phyloP scores from a whole-genome alignment of 2,797 vertebrate species.

The Pseudochirops corinnae region DNA sequence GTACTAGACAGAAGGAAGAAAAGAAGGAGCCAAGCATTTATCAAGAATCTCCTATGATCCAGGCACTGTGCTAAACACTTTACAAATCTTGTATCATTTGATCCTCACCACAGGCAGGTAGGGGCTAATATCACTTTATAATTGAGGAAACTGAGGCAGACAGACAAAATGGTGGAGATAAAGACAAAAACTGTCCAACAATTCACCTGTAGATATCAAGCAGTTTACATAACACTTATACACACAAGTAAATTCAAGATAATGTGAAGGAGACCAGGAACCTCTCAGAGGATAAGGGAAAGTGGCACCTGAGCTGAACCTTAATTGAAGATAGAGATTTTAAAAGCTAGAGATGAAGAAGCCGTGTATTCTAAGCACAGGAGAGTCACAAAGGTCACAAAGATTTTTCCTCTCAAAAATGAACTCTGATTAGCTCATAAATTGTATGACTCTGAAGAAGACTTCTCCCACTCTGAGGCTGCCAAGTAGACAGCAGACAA shows the following conservation, averaged over 20 bases:
- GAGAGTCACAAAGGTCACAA: neutral
- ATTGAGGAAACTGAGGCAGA: neutral
- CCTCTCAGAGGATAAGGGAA: neutral
- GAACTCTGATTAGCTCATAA: neutral
- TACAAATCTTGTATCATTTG: neutral
- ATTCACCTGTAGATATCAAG: neutral
- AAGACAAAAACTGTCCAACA: neutral
- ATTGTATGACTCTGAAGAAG: neutral
- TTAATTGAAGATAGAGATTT: neutral
- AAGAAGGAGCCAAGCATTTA: neutral
- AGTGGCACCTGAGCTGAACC: neutral
- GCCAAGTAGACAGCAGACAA: neutral
- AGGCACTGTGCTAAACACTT: neutral
- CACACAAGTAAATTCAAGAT: neutral
- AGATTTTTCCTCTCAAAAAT: neutral
- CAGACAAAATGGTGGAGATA: neutral
- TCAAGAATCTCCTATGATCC: neutral
- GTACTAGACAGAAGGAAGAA: neutral
- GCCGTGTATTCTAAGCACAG: neutral
- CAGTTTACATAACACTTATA: neutral
- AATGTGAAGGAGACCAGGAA: neutral
- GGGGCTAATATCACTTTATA: neutral
- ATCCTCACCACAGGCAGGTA: neutral
- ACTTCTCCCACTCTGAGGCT: neutral
- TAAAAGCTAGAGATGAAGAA: neutral